Evolutionary conservation across 2,797 vertebrate genomes (phyloP).

Genomic region (Myioborus miniatus): DNA sequence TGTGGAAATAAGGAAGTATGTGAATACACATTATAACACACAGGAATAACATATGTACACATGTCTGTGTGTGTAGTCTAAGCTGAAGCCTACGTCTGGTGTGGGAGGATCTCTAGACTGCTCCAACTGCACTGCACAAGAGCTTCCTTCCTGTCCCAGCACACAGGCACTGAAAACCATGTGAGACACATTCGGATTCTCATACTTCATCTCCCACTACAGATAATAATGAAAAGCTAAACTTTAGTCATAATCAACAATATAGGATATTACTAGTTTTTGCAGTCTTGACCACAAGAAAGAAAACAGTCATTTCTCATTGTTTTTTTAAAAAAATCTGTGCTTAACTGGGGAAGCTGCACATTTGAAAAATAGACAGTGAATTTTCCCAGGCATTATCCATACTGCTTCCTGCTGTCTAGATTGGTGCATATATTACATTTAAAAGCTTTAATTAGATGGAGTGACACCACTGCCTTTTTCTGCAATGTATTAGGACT

Average conservation of each 20-base stretch:
- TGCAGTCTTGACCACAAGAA: not conserved
- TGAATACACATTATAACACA: not conserved
- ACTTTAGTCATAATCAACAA: not conserved
- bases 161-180: not conserved
- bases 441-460: not conserved
- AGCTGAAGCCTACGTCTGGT: not conserved
- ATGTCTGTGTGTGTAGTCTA: not conserved
- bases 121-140: not conserved
- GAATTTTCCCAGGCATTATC: not conserved
- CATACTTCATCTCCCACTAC: not conserved
- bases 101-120: not conserved
- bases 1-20: not conserved
- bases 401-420: accelerated
- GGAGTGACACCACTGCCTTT: not conserved
- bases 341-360: not conserved
- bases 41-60: not conserved
- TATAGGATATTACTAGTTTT: not conserved
- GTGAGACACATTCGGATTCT: not conserved
- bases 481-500: not conserved
- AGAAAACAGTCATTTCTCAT: not conserved
- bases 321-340: not conserved
- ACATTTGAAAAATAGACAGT: not conserved
- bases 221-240: not conserved
- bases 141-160: not conserved
- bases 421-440: not conserved